phyloP scores from a whole-genome alignment of 2,888 invertebrate species.

The Sepiola atlantica region DNA sequence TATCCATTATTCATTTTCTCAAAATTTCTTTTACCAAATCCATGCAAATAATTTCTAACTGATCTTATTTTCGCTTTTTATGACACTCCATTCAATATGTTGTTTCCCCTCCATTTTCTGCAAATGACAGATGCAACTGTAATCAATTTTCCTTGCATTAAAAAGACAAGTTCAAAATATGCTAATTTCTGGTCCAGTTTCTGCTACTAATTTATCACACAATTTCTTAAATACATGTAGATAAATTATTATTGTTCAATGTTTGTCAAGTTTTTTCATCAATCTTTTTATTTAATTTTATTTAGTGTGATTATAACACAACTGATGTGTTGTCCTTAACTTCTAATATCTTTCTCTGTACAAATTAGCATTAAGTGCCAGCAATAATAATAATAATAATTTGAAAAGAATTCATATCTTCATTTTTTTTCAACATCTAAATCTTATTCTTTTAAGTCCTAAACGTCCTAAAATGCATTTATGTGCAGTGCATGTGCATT shows the following conservation, averaged over 20 bases:
- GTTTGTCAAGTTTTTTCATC: not conserved
- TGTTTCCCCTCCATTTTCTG: not conserved
- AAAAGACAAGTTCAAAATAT: not conserved
- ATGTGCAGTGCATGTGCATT: too few species aligned
- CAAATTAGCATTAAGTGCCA: constrained; percentile 16
- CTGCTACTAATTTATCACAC: not conserved
- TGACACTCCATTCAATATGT: not conserved
- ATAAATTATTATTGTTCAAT: constrained; percentile 6
- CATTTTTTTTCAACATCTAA: not conserved
- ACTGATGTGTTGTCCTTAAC: not conserved
- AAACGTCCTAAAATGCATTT: not conserved
- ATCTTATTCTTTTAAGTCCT: not conserved
- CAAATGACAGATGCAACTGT: not conserved
- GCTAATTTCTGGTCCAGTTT: constrained; percentile 32
- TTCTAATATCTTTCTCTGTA: not conserved
- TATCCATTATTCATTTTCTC: too few species aligned
- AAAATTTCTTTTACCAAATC: too few species aligned
- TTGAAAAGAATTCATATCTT: not conserved
- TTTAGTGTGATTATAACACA: not conserved
- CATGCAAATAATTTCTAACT: not conserved
- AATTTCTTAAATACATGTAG: not conserved
- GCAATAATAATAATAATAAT: too few species aligned
- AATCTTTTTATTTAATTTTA: too few species aligned
- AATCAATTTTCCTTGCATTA: not conserved
- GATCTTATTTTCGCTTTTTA: not conserved